Percentiles rank a stretch among this genome's conserved stretches.
Evolutionary conservation across 2,797 vertebrate genomes (phyloP).

Genomic region (Spea hammondii): DNA sequence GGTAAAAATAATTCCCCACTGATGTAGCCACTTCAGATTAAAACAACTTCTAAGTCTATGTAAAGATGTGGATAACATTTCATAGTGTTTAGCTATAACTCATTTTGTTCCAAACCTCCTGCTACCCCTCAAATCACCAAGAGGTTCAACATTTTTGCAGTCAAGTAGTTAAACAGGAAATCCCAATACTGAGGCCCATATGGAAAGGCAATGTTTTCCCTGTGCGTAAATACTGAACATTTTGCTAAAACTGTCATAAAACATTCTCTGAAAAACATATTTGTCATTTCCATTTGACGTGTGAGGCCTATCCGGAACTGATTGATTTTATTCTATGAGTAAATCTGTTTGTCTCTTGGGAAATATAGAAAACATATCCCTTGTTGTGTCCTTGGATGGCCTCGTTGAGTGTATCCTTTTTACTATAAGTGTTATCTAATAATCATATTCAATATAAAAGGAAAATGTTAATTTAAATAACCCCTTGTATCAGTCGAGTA

Average conservation of each 20-base stretch:
- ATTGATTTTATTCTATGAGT: slow-evolving; percentile 34
- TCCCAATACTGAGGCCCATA: slow-evolving; percentile 35
- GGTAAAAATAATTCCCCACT: no score
- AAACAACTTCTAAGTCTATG: no score
- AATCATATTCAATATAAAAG: not conserved
- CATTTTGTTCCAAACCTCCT: not conserved
- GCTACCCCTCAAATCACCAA: not conserved
- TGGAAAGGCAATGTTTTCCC: slow-evolving; percentile 35
- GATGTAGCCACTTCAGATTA: no score
- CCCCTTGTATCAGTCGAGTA: no score
- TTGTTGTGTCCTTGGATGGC: slow-evolving; percentile 45
- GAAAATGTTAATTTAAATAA: no score
- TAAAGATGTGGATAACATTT: no score
- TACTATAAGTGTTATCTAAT: slow-evolving; percentile 39
- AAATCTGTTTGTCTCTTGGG: slow-evolving; percentile 36
- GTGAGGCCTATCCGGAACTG: slow-evolving; percentile 35
- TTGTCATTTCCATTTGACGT: slow-evolving; percentile 44
- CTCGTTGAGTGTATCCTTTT: slow-evolving; percentile 21
- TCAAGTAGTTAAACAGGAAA: slow-evolving; percentile 47
- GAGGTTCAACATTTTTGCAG: slow-evolving; percentile 29
- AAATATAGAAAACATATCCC: slow-evolving; percentile 12
- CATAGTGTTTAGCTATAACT: no score
- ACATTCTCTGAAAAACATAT: slow-evolving; percentile 49
- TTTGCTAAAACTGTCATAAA: slow-evolving; percentile 36
- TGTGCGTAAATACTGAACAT: slow-evolving; percentile 18